Evolutionary conservation across 2,888 invertebrate genomes (phyloP).

Genomic region (Parnassius smintheus): DNA sequence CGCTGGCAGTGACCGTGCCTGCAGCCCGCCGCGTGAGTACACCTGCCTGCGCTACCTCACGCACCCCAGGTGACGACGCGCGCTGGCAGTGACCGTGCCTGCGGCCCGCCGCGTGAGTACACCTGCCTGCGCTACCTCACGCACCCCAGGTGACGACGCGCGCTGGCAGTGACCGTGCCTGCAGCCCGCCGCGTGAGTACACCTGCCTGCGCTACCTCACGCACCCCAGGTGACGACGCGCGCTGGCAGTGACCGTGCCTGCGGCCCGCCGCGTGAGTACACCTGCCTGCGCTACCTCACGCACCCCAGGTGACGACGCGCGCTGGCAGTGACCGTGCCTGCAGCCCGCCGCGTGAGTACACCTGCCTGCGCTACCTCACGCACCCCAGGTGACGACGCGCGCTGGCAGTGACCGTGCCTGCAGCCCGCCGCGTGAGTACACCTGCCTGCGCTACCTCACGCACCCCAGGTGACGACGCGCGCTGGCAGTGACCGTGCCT

Average conservation of each 20-base stretch:
- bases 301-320: slow-evolving; percentile 61
- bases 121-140: slow-evolving; percentile 50
- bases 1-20: slow-evolving; percentile 41
- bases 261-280: background rate
- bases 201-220: background rate
- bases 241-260: slow-evolving; percentile 37
- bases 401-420: slow-evolving; percentile 37
- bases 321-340: slow-evolving; percentile 41
- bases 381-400: slow-evolving; percentile 58
- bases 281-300: slow-evolving; percentile 50
- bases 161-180: slow-evolving; percentile 41
- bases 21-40: background rate
- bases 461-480: too few relatives aligned
- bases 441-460: slow-evolving; percentile 49
- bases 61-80: slow-evolving; percentile 58
- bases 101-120: background rate
- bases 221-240: slow-evolving; percentile 58
- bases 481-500: slow-evolving; percentile 34
- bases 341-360: background rate
- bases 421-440: background rate
- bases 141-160: slow-evolving; percentile 61
- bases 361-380: background rate
- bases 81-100: slow-evolving; percentile 37
- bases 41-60: background rate
- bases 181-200: background rate